These are phyloP conservation scores for Synergus gifuensis DNA, from an alignment of 2,888 invertebrate genomes.

Conservation along the genomic window DNA sequence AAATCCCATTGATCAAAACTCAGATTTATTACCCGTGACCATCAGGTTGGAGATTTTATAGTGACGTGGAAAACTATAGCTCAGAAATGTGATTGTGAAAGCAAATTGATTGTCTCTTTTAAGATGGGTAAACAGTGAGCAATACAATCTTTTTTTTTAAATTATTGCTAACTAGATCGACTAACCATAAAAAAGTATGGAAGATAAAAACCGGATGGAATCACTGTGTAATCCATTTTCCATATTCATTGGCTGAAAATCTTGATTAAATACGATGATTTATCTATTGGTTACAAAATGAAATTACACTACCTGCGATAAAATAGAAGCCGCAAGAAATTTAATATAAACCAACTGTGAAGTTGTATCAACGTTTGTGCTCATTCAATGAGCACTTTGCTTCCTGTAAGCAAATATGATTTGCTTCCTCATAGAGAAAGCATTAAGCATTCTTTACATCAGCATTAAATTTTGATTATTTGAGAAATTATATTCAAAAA, in stretches of 20 bases:
- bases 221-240: not conserved
- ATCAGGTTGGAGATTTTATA: slow-evolving; percentile 9
- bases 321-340: not conserved
- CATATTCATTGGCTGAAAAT: not conserved
- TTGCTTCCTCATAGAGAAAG: too few species aligned
- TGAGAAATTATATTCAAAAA: too few species aligned
- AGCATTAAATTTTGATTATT: too few species aligned
- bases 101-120: slow-evolving; percentile 3
- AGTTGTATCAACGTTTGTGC: too few species aligned
- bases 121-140: not conserved
- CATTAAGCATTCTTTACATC: too few species aligned
- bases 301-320: not conserved
- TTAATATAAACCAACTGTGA: too few species aligned
- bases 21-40: slow-evolving; percentile 32
- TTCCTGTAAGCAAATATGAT: too few species aligned
- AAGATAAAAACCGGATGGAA: not conserved
- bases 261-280: not conserved
- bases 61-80: slow-evolving; percentile 21
- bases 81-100: slow-evolving; percentile 27
- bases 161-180: not conserved
- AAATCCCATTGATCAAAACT: slow-evolving; percentile 23
- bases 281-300: not conserved
- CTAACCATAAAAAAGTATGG: not conserved
- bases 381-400: too few species aligned
- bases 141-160: not conserved